Base-by-base conservation (phyloP, 2,888 invertebrate genomes). In the Seira ritae region DNA sequence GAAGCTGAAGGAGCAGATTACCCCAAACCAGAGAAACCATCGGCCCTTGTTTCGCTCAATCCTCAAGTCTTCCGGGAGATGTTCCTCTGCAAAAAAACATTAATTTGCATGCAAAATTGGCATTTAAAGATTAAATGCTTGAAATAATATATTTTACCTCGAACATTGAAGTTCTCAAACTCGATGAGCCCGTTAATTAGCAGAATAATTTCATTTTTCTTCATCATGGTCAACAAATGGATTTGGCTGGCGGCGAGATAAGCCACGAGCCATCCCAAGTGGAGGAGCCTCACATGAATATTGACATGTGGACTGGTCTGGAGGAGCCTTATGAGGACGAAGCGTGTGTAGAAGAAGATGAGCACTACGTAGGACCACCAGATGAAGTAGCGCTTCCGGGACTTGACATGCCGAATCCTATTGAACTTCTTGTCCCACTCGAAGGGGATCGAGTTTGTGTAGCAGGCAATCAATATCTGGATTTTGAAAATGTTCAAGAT, bases 351-450 rank as follows among this genome's bases (percentile, higher is more conserved):
- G 42, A 71, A 67, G 24, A 81, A 22, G 66, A 76, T 81, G 23
- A 81, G 76, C 1, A 81, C 50, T 20, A 81, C 81, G 15, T 81
- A 81, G 0, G 81, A 66, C 81, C 81, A 76, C 81, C 81, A 81
- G 2, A 81, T 50, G 12, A 81, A n/a, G 1, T 76, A 46, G 2
- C 81, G 75, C 37, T 76, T 81, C 10, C 55, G 60, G 4, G 81
- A 81, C 24, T 31, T 62, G 1, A 76, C 76, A 76, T 71, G 81
- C 12, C 68, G 70, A 2, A 81, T 71, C 1, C 76, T 55, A 60
- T 81, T 81, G n/a, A 22, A n/a, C n/a, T 76, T 81, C 20, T 71
- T 71, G n/a, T 81, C 81, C 81, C 81, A 81, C 67, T 81, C 81
- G 22, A 81, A 81, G 0, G 81, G 81, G 8, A 81, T 17, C 0